A percentile compares a stretch with the other conserved stretches of the same genome.
Evolutionary conservation across 2,113 vertebrate genomes (phyloP).

Genomic region (Myotis brandtii): DNA sequence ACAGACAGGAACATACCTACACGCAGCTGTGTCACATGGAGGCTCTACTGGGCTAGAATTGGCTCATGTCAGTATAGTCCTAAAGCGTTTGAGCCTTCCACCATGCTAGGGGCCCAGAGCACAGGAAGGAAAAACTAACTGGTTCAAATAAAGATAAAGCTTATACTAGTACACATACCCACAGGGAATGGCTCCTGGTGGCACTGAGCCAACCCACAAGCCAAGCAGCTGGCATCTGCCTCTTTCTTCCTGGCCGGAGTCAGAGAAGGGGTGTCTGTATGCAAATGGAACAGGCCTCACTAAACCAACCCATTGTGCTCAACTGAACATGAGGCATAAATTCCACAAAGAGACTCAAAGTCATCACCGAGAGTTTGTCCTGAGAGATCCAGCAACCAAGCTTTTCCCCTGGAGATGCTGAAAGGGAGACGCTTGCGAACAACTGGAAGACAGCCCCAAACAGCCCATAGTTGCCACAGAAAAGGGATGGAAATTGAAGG

Average conservation of each 20-base stretch:
- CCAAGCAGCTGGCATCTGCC: background rate
- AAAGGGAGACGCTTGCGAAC: background rate
- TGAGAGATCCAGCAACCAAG: background rate
- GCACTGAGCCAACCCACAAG: background rate
- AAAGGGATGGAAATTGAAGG: background rate
- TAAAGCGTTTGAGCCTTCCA: background rate
- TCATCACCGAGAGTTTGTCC: background rate
- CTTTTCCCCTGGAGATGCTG: background rate
- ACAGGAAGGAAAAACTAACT: background rate
- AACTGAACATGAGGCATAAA: background rate
- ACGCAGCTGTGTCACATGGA: background rate
- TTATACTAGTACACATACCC: background rate
- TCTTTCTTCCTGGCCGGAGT: background rate
- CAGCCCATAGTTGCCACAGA: background rate
- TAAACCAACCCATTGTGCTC: background rate
- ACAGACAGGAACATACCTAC: background rate
- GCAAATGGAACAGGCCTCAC: background rate
- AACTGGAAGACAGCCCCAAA: background rate
- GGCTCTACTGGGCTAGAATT: background rate
- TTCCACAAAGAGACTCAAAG: background rate
- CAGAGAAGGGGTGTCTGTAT: background rate
- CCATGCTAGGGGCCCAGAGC: background rate
- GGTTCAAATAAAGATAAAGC: background rate
- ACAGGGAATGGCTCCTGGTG: background rate
- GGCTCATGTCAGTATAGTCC: too few species aligned